Base-by-base conservation (phyloP, 2,888 invertebrate genomes). In the Oithona nana region DNA sequence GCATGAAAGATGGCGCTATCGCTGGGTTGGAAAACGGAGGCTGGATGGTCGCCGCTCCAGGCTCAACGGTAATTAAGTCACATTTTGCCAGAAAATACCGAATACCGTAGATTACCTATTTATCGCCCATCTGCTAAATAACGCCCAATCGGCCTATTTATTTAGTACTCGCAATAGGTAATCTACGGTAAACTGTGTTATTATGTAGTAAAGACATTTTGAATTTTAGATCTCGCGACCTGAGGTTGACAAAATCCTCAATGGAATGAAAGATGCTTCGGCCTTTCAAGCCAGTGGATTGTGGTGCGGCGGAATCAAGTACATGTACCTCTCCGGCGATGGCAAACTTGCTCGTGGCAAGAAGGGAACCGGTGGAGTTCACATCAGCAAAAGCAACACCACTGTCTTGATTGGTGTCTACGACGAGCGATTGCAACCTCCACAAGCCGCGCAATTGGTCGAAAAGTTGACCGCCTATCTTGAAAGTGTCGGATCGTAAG, bases 381-480 rank as follows among this genome's bases (percentile, higher is more conserved):
- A 57, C 30, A 30, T 28, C 22, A 31, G 30, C 3, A 57, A 57
- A 57, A 57, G 57, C 39, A 39, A 57, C 16, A 57, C 57, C 30
- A 31, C 30, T 57, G 39, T 57, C 30, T 20, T 57, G 39, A n/a
- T 57, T 31, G 57, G 57, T 11, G 20, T 57, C 20, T 57, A 57
- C 22, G 57, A 39, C 3, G 57, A 57, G 24, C 20, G 20, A 8
- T n/a, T 57, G 8, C 57, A 57, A 31, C 57, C 57, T n/a, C 22
- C 22, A 30, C 20, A 30, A 26, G 57, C 31, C 11, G 57, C 57
- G 30, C n/a, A 20, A 16, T 20, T 57, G 30, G 57, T 57, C 16
- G 57, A 57, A 26, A 57, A 31, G 39, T n/a, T 57, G 57, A 31
- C 57, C 3, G 57, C 29, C 31, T 57, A 57, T 29, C 39, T 39